Evolutionary conservation across 2,888 invertebrate genomes (phyloP).

Genomic region (Cecidostiba fungosa): DNA sequence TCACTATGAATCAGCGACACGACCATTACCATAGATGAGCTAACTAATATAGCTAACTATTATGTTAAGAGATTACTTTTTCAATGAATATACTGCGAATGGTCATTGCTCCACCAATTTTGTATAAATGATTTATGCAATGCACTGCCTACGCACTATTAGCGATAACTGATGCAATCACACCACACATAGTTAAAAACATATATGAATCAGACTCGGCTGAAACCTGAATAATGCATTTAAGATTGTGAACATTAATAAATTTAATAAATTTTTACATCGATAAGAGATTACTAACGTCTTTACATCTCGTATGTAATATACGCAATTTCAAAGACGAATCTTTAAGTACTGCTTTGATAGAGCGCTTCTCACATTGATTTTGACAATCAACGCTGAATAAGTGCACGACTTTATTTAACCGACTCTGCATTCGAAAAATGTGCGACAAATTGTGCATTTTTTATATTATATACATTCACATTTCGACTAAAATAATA

Average conservation of each 20-base stretch:
- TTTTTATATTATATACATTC: constrained; percentile 26
- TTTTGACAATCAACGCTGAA: constrained; percentile 41
- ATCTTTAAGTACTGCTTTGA: constrained; percentile 3
- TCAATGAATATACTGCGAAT: constrained; percentile 8
- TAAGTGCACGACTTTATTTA: constrained; percentile 8
- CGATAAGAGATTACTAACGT: constrained; percentile 19
- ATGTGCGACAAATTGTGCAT: constrained; percentile 23
- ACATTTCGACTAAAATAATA: constrained; percentile 29
- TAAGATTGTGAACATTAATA: no score
- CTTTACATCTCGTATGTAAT: constrained; percentile 37
- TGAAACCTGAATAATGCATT: neutral
- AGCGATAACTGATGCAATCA: constrained; percentile 23
- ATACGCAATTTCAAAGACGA: constrained; percentile 44
- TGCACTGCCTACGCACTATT: constrained; percentile 42
- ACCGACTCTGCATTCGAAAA: constrained; percentile 44
- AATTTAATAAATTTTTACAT: neutral
- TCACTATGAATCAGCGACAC: neutral
- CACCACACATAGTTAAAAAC: constrained; percentile 1
- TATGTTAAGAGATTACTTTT: constrained; percentile 10
- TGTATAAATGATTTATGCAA: constrained; percentile 6
- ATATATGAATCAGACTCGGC: constrained; percentile 44
- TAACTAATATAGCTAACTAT: neutral
- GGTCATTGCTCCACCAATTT: constrained; percentile 38
- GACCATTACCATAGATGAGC: neutral
- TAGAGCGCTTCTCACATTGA: constrained; percentile 27